Evolutionary conservation across 2,888 invertebrate genomes (phyloP).

Genomic region (Meteorus colon): DNA sequence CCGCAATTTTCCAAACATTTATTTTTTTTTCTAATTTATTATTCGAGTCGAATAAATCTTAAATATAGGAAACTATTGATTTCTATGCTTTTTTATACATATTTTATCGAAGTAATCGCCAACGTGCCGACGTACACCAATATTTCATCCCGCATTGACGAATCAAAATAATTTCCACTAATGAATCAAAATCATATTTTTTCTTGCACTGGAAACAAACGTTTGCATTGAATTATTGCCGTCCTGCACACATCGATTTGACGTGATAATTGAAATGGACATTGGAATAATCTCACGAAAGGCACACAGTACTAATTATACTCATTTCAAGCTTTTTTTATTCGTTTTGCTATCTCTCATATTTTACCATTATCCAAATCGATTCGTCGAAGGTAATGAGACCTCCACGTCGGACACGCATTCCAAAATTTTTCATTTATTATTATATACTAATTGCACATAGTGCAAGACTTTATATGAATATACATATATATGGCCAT

Average conservation of each 20-base stretch:
- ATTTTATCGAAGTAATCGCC: not conserved
- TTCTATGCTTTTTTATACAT: constrained; percentile 38
- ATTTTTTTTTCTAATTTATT: not conserved
- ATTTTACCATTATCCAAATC: constrained; percentile 23
- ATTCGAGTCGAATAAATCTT: constrained; percentile 27
- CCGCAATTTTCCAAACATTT: not conserved
- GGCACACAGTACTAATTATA: constrained; percentile 12
- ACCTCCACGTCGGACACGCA: constrained; percentile 29
- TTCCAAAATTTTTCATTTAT: constrained; percentile 38
- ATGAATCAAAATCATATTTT: not conserved
- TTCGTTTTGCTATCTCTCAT: constrained; percentile 22
- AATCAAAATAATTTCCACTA: constrained; percentile 13
- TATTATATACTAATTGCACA: constrained; percentile 22
- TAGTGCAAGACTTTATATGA: constrained; percentile 48
- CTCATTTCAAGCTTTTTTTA: constrained; percentile 24
- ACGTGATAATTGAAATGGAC: constrained; percentile 37
- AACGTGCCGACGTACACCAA: not conserved
- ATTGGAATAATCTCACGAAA: constrained; percentile 18
- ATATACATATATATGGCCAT: not conserved
- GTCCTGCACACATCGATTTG: constrained; percentile 68
- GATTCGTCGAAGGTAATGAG: constrained; percentile 32
- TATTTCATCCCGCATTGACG: not conserved
- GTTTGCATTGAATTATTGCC: constrained; percentile 61
- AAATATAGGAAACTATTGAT: constrained; percentile 28
- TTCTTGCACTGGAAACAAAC: not conserved